phyloP scores from a whole-genome alignment of 2,888 invertebrate species.

The Agrotis puta region DNA sequence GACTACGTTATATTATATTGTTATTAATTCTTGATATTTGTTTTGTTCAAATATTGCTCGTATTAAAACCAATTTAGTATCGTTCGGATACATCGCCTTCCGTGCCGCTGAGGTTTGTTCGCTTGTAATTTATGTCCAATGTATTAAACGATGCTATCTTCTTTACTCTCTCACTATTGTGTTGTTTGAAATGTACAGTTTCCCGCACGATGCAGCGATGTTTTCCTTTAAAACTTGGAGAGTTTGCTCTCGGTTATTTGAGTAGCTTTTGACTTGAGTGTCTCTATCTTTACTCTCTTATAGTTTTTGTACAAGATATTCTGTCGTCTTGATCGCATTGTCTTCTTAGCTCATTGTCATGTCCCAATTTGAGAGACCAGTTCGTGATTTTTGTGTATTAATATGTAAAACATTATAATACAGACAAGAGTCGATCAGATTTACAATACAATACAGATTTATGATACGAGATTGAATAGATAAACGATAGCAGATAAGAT shows the following conservation, averaged over 20 bases:
- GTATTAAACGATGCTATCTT: constrained; percentile 56
- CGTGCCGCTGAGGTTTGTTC: constrained; percentile 50
- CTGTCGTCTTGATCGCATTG: background rate
- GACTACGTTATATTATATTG: constrained; percentile 53
- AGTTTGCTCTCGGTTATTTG: constrained; percentile 4
- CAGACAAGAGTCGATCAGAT: constrained; percentile 49
- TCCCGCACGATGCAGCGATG: constrained; percentile 11
- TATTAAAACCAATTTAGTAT: constrained; percentile 60
- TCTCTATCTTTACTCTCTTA: constrained; percentile 6
- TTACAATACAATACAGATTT: constrained; percentile 61
- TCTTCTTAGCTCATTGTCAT: constrained; percentile 30
- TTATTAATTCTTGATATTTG: constrained; percentile 58
- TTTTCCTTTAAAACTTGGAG: constrained; percentile 36
- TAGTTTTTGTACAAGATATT: constrained; percentile 10
- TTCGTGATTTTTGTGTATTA: constrained; percentile 52
- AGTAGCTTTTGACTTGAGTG: constrained; percentile 10
- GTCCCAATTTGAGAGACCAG: constrained; percentile 40
- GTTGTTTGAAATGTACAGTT: constrained; percentile 52
- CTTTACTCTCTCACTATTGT: constrained; percentile 48
- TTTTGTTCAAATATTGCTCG: constrained; percentile 58
- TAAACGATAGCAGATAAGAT: constrained; percentile 64
- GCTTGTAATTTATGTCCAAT: constrained; percentile 55
- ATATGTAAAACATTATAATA: constrained; percentile 55
- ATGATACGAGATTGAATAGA: constrained; percentile 62
- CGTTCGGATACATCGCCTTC: constrained; percentile 52